Evolutionary conservation across 2,888 invertebrate genomes (phyloP).

Genomic region (Troglohyphantes excavatus): DNA sequence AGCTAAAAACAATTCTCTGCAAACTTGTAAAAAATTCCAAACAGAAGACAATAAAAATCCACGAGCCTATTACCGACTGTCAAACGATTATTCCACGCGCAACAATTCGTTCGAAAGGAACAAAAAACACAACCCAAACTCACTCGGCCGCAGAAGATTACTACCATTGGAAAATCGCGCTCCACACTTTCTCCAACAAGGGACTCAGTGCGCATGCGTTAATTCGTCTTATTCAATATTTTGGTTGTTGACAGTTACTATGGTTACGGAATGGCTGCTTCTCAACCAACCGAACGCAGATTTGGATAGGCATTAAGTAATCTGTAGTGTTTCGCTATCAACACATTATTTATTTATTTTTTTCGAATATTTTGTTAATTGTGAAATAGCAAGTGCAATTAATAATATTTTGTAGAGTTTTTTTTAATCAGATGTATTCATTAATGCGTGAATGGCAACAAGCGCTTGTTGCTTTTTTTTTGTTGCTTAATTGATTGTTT

Average conservation of each 20-base stretch:
- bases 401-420: neutral
- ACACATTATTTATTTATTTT: neutral
- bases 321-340: neutral
- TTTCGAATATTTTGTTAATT: neutral
- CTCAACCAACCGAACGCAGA: neutral
- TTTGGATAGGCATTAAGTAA: slow-evolving; percentile 1
- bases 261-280: slow-evolving; percentile 3
- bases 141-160: slow-evolving; percentile 22
- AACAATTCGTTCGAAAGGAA: slow-evolving; percentile 8
- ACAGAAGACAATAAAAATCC: neutral
- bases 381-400: neutral
- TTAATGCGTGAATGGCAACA: neutral
- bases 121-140: neutral
- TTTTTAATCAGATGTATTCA: neutral
- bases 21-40: neutral
- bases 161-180: slow-evolving; percentile 41
- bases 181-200: neutral
- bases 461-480: neutral
- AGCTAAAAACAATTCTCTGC: neutral
- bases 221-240: slow-evolving; percentile 15
- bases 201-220: slow-evolving; percentile 19
- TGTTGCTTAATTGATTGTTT: too few relatives aligned
- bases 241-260: slow-evolving; percentile 29
- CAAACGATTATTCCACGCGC: neutral
- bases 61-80: neutral